phyloP scores from a whole-genome alignment of 2,797 vertebrate genomes.

The Todus mexicanus region DNA sequence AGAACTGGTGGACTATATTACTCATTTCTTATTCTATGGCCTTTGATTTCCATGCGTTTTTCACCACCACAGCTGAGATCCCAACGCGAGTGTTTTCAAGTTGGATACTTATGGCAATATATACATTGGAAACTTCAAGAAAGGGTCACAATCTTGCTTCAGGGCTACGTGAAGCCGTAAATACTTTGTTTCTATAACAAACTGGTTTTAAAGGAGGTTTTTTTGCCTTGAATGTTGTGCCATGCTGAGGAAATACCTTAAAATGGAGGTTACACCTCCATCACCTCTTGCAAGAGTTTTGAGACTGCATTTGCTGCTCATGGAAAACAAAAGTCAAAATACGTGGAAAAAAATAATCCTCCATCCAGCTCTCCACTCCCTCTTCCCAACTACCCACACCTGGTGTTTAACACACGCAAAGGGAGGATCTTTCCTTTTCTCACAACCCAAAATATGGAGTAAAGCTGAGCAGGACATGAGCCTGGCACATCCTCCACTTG shows the following conservation, averaged over 20 bases:
- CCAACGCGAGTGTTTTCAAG: neutral
- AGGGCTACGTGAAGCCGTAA: neutral
- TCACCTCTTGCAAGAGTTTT: neutral
- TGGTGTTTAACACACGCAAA: neutral
- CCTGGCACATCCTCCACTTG: neutral
- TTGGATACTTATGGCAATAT: neutral
- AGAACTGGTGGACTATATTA: neutral
- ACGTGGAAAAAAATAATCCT: neutral
- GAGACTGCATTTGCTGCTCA: neutral
- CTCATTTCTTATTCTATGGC: neutral
- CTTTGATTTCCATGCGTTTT: neutral
- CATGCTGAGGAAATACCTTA: neutral
- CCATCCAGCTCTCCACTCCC: neutral
- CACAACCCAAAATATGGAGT: neutral
- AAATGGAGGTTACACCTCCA: neutral
- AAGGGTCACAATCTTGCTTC: neutral
- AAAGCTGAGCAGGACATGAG: neutral
- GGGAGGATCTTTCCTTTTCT: neutral
- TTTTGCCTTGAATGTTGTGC: neutral
- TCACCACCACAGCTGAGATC: neutral
- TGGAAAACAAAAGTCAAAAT: neutral
- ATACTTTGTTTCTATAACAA: neutral
- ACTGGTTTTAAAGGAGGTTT: neutral
- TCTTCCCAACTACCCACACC: neutral
- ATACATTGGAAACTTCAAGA: neutral